Base-by-base conservation (phyloP, 2,113 vertebrate species). In the Phocoena sinus region DNA sequence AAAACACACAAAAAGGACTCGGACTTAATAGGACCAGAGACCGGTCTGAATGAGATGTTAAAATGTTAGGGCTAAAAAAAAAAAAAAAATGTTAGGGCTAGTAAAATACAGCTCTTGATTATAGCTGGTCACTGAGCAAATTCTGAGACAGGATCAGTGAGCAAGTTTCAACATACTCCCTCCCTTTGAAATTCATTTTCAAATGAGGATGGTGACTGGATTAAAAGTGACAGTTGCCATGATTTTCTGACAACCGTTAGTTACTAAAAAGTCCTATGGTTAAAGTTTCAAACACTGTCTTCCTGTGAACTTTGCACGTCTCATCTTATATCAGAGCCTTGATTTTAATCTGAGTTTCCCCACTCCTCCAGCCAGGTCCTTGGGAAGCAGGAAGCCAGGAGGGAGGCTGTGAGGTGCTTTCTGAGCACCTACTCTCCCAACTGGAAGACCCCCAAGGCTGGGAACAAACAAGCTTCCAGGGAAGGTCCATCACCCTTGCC, bases 191-290 rank as follows among this genome's bases (percentile, higher is more conserved):
- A 36, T 65, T 15, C 20, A 2, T 62, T 47, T 77, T 77, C 65
- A 3, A 3, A 6, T 23, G 21, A 70, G 26, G 13, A 33, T 0
- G 0, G 25, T 31, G 33, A n/a, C 38, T 18, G 3, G 56, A 9
- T 13, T n/a, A 17, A 65, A 74, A 65, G 20, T 58, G 65, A 21
- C 31, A 0, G 7, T 28, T 28, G n/a, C 33, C 6, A 0, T n/a
- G 67, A 20, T 47, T 60, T 71, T 47, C 65, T 33, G 68, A 36
- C 11, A 62, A 8, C 26, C 28, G 14, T 63, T 38, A 25, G 23
- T 82, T 56, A 68, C 21, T 17, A 31, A 44, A 17, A 36, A 53
- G 7, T 15, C 70, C 53, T 18, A 0, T 33, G 76, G 36, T 33
- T 9, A 13, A 56, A n/a, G 10, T 60, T 50, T 1, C 33, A 36